Evolutionary conservation across 2,113 vertebrate species (phyloP).

Genomic region (Cinclus cinclus): DNA sequence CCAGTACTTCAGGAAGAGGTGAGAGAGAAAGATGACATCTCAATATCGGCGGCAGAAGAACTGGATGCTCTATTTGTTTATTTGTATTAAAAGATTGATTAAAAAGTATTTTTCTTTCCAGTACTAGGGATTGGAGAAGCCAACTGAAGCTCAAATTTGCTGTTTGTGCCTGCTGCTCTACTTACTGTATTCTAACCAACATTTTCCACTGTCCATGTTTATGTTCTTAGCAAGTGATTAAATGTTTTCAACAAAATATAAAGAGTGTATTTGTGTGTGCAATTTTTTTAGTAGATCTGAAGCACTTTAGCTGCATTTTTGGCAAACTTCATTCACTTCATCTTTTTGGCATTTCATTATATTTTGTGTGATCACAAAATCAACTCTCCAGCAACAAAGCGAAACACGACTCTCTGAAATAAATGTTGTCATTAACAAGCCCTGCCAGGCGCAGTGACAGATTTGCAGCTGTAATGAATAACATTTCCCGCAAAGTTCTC

Average conservation of each 20-base stretch:
- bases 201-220: not conserved
- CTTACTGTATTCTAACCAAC: not conserved
- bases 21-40: not conserved
- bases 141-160: not conserved
- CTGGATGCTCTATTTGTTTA: not conserved
- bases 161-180: not conserved
- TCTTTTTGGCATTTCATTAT: conserved; percentile 84
- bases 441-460: conserved; percentile 78
- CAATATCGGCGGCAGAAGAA: not conserved
- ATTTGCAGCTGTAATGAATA: conserved; percentile 86
- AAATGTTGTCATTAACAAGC: conserved; percentile 86
- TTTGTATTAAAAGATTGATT: not conserved
- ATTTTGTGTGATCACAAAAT: conserved; percentile 80
- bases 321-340: conserved; percentile 80
- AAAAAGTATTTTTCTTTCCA: not conserved
- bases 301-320: conserved; percentile 75
- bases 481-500: conserved; percentile 81
- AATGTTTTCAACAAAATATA: conserved; percentile 37
- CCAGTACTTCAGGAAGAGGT: not conserved
- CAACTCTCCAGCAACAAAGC: conserved; percentile 81
- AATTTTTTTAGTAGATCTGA: conserved; percentile 67
- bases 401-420: conserved; percentile 80
- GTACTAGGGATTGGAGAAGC: not conserved
- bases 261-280: not conserved
- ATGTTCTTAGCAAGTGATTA: not conserved